Base-by-base conservation (phyloP, 2,113 vertebrate genomes). In the Rhombomys opimus region DNA sequence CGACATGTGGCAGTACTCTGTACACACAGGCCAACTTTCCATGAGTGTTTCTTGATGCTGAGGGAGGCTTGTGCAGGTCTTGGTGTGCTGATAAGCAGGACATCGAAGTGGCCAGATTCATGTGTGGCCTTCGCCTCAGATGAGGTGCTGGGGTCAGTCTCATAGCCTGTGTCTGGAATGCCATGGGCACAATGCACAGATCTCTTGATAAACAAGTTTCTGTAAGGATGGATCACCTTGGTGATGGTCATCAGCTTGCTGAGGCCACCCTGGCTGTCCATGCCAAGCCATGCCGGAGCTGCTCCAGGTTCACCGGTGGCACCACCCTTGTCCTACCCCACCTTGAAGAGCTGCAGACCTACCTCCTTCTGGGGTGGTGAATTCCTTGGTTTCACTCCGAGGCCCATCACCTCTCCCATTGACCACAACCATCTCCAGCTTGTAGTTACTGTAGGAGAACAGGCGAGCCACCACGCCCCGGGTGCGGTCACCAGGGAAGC, bases 301-400 rank as follows among this genome's bases (percentile, higher is more conserved):
- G 63, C 63, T 89, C 67, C 32, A 3, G 57, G 87, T 32, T 75
- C 54, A 6, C 52, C 1, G 2, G 52, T 11, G 0, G 30, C 0
- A 67, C 80, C 1, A 5, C 93, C 96, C 96, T 46, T 0, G 12
- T 84, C 86, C 85, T 92, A 96, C 90, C 97, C 95, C 63, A 84
- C 81, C 92, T 65, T 0, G 52, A 59, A 57, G n/a, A 10, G 22
- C 52, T 20, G 15, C 5, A 0, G 38, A 98, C 98, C 0, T 99
- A 99, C 99, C 99, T 99, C 99, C 99, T 98, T 99, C 99, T 0
- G 99, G 99, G 89, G 99, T 99, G 96, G 98, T 98, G 98, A 99
- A 99, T 68, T 99, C 99, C 98, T 99, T 99, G 3, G 96, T 96
- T 87, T 99, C 99, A 97, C 99, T 99, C 92, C 98, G 99, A 61